Evolutionary conservation across 2,888 invertebrate genomes (phyloP).

Genomic region (Caenorhabditis japonica): DNA sequence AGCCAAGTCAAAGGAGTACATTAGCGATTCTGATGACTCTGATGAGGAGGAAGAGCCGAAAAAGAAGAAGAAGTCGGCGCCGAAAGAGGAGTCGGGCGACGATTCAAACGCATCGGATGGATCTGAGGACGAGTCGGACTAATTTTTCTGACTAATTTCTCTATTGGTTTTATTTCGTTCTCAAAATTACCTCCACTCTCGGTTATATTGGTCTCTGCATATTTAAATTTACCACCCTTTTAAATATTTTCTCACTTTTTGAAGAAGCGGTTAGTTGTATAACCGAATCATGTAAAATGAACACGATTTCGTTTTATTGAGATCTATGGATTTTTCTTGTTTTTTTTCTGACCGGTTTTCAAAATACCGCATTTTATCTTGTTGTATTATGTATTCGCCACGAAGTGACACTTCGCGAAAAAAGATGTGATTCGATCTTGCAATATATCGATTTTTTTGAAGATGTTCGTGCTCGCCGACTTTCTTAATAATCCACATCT

Average conservation of each 20-base stretch:
- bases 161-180: background rate
- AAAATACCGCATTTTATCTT: background rate
- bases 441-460: too few relatives aligned
- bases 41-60: slow-evolving; percentile 50
- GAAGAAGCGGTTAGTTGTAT: too few relatives aligned
- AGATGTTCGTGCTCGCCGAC: slow-evolving; percentile 34
- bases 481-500: slow-evolving; percentile 21
- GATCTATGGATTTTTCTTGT: too few relatives aligned
- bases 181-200: too few relatives aligned
- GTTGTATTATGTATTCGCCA: too few relatives aligned
- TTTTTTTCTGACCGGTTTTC: background rate
- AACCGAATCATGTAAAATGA: too few relatives aligned
- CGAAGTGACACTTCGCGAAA: too few relatives aligned
- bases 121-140: slow-evolving; percentile 38
- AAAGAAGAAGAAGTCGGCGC: slow-evolving; percentile 50
- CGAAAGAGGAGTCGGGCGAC: slow-evolving; percentile 24
- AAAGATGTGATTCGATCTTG: background rate
- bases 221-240: background rate
- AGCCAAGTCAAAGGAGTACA: slow-evolving; percentile 69
- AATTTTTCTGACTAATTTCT: background rate
- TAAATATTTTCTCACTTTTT: too few relatives aligned
- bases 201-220: background rate
- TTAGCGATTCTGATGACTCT: slow-evolving; percentile 56
- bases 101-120: background rate
- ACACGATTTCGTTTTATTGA: too few relatives aligned